A percentile compares a stretch with the other conserved stretches of the same genome.
Conservation (phyloP, 2,888 invertebrate genomes). For the Entomobrya multifasciata region DNA sequence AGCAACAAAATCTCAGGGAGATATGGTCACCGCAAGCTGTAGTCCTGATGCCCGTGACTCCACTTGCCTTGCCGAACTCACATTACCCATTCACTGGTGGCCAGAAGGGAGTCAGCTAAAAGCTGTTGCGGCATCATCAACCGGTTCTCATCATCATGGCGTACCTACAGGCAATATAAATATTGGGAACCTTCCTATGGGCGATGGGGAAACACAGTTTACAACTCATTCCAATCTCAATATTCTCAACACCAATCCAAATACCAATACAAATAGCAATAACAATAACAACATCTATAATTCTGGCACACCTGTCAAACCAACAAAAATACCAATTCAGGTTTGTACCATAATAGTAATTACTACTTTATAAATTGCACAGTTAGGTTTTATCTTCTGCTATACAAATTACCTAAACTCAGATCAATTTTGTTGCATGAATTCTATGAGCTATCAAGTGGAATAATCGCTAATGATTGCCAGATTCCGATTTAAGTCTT, state of each 20-base stretch:
- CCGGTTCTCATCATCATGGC: constrained; percentile 54
- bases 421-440: neutral
- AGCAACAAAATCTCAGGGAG: constrained; percentile 79
- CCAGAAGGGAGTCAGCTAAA: constrained; percentile 84
- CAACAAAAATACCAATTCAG: constrained; percentile 79
- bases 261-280: constrained; percentile 82
- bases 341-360: constrained; percentile 64
- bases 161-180: constrained; percentile 82
- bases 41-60: constrained; percentile 96
- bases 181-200: constrained; percentile 56
- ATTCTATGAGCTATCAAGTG: neutral
- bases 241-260: constrained; percentile 60
- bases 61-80: constrained; percentile 93
- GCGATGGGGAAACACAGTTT: constrained; percentile 73
- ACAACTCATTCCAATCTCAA: constrained; percentile 66
- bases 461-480: neutral
- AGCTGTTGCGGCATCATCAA: constrained; percentile 83
- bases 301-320: constrained; percentile 75
- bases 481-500: neutral
- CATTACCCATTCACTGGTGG: constrained; percentile 96
- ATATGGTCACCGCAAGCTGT: constrained; percentile 90
- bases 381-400: no score
- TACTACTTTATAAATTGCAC: no score
- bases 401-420: no score
- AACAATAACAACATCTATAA: constrained; percentile 82